phyloP scores from a whole-genome alignment of 2,797 vertebrate genomes.

The Mormyrops attenuatus region DNA sequence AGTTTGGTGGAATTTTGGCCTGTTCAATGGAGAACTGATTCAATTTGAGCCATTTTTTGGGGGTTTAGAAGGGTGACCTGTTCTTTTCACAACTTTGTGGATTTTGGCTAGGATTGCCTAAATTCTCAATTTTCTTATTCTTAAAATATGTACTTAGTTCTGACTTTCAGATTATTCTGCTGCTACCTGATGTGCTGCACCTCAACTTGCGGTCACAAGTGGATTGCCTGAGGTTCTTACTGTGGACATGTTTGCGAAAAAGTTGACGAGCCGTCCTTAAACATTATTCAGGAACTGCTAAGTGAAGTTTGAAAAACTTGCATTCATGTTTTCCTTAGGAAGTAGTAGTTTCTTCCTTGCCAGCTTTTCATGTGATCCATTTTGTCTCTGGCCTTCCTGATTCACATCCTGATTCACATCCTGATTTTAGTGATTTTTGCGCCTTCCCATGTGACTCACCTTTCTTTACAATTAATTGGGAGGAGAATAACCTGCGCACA shows the following conservation, averaged over 20 bases:
- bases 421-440: not conserved
- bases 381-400: not conserved
- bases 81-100: not conserved
- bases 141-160: not conserved
- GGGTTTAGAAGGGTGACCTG: not conserved
- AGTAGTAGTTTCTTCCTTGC: not conserved
- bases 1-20: not conserved
- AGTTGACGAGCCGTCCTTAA: too few relatives aligned
- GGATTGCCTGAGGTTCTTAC: not conserved
- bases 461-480: not conserved
- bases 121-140: not conserved
- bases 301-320: not conserved
- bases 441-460: not conserved
- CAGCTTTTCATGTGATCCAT: not conserved
- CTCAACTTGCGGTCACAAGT: not conserved
- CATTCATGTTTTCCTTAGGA: not conserved
- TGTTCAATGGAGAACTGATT: not conserved
- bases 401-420: not conserved
- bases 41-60: not conserved
- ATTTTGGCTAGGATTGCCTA: not conserved
- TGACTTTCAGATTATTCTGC: not conserved
- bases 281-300: not conserved
- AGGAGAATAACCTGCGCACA: not conserved
- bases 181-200: not conserved
- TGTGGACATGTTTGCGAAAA: not conserved